A percentile compares a stretch with the other conserved stretches of the same genome.
phyloP scores from a whole-genome alignment of 2,797 vertebrate species.

The Enteromius thamalakanensis region DNA sequence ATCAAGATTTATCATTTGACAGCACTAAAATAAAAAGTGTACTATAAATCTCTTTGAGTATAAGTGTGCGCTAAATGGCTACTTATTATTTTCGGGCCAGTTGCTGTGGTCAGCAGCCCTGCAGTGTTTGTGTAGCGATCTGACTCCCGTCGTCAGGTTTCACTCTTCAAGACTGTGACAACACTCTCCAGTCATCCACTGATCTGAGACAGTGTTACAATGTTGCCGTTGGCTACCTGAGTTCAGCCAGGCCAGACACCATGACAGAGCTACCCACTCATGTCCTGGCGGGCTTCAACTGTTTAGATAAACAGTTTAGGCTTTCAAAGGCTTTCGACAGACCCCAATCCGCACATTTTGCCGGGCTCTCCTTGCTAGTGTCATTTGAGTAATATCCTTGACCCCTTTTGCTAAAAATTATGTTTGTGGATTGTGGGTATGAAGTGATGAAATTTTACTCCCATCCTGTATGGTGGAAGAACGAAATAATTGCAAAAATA shows the following conservation, averaged over 20 bases:
- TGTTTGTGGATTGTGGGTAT: constrained; percentile 31
- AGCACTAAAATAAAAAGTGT: background rate
- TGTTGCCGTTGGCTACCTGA: constrained; percentile 74
- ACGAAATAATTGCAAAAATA: constrained; percentile 44
- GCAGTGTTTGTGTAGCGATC: constrained; percentile 59
- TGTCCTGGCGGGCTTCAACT: constrained; percentile 67
- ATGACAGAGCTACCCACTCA: constrained; percentile 64
- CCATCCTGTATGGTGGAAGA: constrained; percentile 6
- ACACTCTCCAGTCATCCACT: constrained; percentile 46
- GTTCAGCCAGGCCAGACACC: constrained; percentile 65
- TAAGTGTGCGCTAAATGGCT: constrained; percentile 12
- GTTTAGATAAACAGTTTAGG: constrained; percentile 75
- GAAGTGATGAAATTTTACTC: constrained; percentile 33
- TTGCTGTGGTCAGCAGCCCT: constrained; percentile 34
- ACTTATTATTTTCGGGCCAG: constrained; percentile 23
- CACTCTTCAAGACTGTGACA: constrained; percentile 48
- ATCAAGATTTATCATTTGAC: too few relatives aligned
- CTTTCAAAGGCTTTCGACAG: constrained; percentile 69
- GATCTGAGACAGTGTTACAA: constrained; percentile 66
- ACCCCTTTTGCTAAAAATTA: constrained; percentile 33
- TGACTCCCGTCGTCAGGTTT: constrained; percentile 59
- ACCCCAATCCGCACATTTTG: constrained; percentile 33
- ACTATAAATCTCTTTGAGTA: background rate
- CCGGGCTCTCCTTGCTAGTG: background rate
- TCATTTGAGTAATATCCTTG: constrained; percentile 19